Conservation (phyloP, 2,797 vertebrate genomes). For the Erpetoichthys calabaricus region DNA sequence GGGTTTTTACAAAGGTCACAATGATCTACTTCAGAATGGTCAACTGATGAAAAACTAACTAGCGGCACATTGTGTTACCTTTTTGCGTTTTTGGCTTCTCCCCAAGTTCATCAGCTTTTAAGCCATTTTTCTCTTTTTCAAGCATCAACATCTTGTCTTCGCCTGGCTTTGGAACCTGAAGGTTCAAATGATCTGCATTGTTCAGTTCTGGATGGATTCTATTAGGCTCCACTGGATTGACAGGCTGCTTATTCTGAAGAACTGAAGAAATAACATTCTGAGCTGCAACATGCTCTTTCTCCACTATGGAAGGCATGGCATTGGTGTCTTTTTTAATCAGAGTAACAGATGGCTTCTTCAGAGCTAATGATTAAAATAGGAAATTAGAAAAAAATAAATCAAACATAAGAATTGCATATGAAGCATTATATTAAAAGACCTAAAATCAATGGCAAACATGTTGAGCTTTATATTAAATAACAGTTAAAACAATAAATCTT, state of each 20-base stretch:
- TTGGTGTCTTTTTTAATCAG: conserved; percentile 35
- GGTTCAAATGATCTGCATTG: conserved; percentile 19
- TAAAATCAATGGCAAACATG: no score
- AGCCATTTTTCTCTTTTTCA: conserved; percentile 44
- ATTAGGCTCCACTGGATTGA: conserved; percentile 1
- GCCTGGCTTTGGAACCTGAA: conserved; percentile 24
- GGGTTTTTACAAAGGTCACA: no score
- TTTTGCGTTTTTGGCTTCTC: conserved; percentile 42
- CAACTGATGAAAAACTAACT: no score
- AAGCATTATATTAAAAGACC: no score
- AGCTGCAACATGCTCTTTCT: no score
- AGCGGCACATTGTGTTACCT: conserved; percentile 27
- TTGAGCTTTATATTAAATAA: no score
- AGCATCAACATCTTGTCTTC: conserved; percentile 39
- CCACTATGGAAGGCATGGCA: not conserved
- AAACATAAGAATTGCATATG: no score
- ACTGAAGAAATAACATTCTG: not conserved
- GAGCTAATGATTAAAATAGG: conserved; percentile 23
- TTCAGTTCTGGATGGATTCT: conserved; percentile 3
- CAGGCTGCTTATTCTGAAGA: not conserved
- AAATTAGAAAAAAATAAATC: no score
- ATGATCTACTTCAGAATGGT: no score
- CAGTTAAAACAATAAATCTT: no score
- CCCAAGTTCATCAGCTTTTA: conserved; percentile 53
- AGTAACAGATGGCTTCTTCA: conserved; percentile 58